These are phyloP conservation scores for Leptonema lineaticorne DNA, from an alignment of 1,140 invertebrate genomes.

Conservation along the genomic window DNA sequence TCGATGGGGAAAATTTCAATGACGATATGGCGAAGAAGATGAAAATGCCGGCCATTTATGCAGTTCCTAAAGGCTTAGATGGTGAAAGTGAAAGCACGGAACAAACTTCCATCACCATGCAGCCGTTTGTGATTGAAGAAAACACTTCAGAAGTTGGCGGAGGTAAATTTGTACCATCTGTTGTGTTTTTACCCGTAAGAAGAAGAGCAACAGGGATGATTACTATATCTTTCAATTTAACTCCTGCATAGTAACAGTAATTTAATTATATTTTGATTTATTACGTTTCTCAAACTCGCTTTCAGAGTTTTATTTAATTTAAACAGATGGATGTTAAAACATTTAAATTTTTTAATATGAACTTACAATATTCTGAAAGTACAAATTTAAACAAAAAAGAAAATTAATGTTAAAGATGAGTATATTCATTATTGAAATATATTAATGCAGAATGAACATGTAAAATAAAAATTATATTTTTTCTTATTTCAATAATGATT, in stretches of 20 bases:
- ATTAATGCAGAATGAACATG: constrained; percentile 6
- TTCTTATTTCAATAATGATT: constrained; percentile 13
- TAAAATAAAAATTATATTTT: constrained; percentile 11
- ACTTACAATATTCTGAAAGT: neutral
- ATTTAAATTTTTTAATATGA: neutral
- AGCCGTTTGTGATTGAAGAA: constrained; percentile 81
- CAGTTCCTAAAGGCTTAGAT: constrained; percentile 56
- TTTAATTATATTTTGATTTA: no score
- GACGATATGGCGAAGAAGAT: constrained; percentile 56
- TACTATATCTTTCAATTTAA: constrained; percentile 88
- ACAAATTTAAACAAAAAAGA: neutral
- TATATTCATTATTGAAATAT: constrained; percentile 10
- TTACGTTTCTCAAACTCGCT: no score
- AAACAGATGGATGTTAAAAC: no score
- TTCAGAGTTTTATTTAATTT: no score
- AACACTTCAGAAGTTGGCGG: constrained; percentile 47
- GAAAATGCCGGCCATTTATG: constrained; percentile 61
- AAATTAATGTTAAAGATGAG: neutral
- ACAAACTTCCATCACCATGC: constrained; percentile 67
- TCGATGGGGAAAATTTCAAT: constrained; percentile 54
- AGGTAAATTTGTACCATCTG: constrained; percentile 76
- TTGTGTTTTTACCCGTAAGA: constrained; percentile 89
- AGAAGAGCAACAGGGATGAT: constrained; percentile 77
- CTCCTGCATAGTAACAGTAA: constrained; percentile 80
- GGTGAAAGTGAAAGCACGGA: constrained; percentile 45